phyloP scores from a whole-genome alignment of 2,113 vertebrate genomes.

The Microcebus jonahi region DNA sequence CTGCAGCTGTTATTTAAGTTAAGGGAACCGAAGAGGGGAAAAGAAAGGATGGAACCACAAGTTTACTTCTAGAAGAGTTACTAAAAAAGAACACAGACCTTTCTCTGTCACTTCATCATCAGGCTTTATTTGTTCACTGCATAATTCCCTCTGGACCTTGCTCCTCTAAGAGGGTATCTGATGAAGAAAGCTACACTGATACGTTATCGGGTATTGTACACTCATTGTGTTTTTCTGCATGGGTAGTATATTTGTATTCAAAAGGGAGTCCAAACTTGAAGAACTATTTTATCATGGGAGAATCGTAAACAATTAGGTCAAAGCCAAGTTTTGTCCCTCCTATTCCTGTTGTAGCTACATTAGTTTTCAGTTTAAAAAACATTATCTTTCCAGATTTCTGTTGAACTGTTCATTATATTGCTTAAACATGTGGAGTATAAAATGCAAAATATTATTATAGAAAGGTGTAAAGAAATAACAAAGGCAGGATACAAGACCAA shows the following conservation, averaged over 20 bases:
- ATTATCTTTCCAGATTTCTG: not conserved
- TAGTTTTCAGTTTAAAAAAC: not conserved
- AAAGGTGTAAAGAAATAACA: not conserved
- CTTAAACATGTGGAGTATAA: not conserved
- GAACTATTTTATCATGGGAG: not conserved
- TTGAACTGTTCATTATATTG: not conserved
- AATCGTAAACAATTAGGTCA: not conserved
- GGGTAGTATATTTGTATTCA: constrained; percentile 30
- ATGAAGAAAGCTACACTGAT: not conserved
- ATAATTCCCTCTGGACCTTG: not conserved
- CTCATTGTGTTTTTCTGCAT: not conserved
- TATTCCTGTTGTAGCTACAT: not conserved
- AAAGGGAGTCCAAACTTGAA: not conserved
- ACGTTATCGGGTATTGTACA: not conserved
- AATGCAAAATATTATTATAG: not conserved
- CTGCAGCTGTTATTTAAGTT: constrained; percentile 68
- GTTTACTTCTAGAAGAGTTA: constrained; percentile 35
- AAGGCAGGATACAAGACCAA: not conserved
- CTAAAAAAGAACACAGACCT: constrained; percentile 36
- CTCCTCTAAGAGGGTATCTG: not conserved
- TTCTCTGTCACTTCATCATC: constrained; percentile 34
- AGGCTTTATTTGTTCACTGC: constrained; percentile 38
- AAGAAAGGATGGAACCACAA: constrained; percentile 36
- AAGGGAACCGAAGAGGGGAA: not conserved
- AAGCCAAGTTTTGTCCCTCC: not conserved